Percentiles rank a stretch among this genome's conserved stretches.
Conservation (phyloP, 2,797 vertebrate species). For the Molossus alvarezi region DNA sequence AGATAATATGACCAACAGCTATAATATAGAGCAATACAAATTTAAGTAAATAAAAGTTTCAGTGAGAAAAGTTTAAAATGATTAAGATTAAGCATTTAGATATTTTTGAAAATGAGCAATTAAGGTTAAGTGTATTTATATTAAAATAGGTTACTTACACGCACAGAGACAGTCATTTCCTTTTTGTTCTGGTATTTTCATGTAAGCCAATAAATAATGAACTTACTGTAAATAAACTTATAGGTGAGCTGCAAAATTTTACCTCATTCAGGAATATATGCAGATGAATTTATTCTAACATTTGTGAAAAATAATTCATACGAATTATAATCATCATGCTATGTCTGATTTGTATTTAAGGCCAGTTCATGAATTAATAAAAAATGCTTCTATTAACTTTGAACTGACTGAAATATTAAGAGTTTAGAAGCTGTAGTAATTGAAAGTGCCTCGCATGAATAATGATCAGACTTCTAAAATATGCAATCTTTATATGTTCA, state of each 20-base stretch:
- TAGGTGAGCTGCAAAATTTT: neutral
- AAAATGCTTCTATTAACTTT: neutral
- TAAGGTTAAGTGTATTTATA: neutral
- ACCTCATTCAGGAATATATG: neutral
- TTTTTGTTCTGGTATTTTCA: neutral
- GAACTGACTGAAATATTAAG: neutral
- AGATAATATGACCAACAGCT: neutral
- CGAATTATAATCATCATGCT: neutral
- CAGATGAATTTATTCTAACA: neutral
- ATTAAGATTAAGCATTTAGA: neutral
- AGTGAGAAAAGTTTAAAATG: neutral
- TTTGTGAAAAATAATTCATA: slow-evolving; percentile 27
- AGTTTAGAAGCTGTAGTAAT: neutral
- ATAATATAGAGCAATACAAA: neutral
- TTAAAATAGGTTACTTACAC: neutral
- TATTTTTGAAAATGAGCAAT: slow-evolving; percentile 4
- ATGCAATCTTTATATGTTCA: neutral
- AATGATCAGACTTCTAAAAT: neutral
- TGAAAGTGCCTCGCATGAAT: neutral
- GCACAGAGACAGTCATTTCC: neutral
- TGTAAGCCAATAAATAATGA: neutral
- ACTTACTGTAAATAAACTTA: neutral
- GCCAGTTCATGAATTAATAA: neutral
- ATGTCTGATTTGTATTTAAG: neutral
- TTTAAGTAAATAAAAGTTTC: neutral